phyloP scores from a whole-genome alignment of 1,140 invertebrate species.

The Drosophila santomea region DNA sequence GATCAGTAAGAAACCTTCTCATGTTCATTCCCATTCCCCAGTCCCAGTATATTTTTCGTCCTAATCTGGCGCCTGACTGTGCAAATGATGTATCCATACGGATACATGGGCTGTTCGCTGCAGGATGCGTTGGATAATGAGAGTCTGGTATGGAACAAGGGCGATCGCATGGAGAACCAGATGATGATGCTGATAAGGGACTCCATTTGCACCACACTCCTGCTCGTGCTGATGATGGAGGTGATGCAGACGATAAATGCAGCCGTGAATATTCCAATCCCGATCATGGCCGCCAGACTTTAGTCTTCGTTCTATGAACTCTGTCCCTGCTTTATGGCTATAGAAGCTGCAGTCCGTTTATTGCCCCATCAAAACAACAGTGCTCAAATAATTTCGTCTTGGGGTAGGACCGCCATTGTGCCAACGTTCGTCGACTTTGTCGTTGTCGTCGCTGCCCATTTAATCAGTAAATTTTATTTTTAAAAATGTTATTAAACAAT shows the following conservation, averaged over 20 bases:
- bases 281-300: neutral
- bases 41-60: slow-evolving; percentile 27
- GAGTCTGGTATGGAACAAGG: slow-evolving; percentile 24
- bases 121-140: slow-evolving; percentile 37
- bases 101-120: slow-evolving; percentile 18
- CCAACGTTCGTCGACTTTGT: slow-evolving; percentile 16
- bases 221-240: slow-evolving; percentile 34
- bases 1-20: neutral
- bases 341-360: too few species aligned
- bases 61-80: slow-evolving; percentile 48
- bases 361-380: slow-evolving; percentile 47
- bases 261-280: slow-evolving; percentile 3
- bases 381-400: slow-evolving; percentile 60
- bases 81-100: slow-evolving; percentile 35
- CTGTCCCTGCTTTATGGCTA: neutral
- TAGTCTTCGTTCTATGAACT: neutral
- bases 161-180: neutral
- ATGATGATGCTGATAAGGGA: neutral
- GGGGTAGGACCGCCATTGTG: slow-evolving; percentile 69
- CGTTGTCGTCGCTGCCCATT: slow-evolving; percentile 37
- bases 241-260: slow-evolving; percentile 8
- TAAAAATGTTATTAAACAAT: slow-evolving; percentile 82
- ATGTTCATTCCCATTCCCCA: neutral
- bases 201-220: slow-evolving; percentile 9
- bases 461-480: slow-evolving; percentile 82